Evolutionary conservation across 2,888 invertebrate species (phyloP), one percentile per base, ranked within the genome.

Genomic region (Halictus ligatus): DNA sequence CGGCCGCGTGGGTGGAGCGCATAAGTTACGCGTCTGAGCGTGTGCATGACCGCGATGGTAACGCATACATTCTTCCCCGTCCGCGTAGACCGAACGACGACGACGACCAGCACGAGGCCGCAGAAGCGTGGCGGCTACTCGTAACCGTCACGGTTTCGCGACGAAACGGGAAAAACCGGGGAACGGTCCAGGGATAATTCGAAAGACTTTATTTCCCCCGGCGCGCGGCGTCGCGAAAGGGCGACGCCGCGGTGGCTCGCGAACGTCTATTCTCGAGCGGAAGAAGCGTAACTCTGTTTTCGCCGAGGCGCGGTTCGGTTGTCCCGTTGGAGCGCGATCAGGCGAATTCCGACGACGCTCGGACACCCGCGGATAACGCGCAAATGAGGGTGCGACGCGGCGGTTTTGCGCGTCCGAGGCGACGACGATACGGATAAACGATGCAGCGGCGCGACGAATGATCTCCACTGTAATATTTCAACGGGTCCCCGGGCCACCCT

Each of bases 401-500:
- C 71, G 85, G 86, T 91, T 90, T 92, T 92, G 91, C 91, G 88
- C 80, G 89, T 78, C 86, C 75, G 75, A 84, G 83, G 71, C 71
- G 85, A 58, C 58, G 58, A 77, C 87, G 88, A 91, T 89, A 90
- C 90, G 91, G 81, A 91, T 88, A 90, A 90, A 90, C 89, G 88
- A 91, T 87, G 80, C 82, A 83, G 72, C 77, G 86, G 86, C 87
- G 90, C 87, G 90, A 91, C 89, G 89, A 91, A 90, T 91, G 90
- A 93, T 91, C 92, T 90, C 91, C 87, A 35, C 87, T 71, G 90
- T 91, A 91, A 92, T 93, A 93, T 93, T 93, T 93, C 92, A 92
- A 72, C 85, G 78, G 67, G 75, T 76, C 77, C 80, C 58, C 35
- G 60, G 60, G 67, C 69, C 76, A 71, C 82, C 81, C 83, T 85